Percentiles rank a stretch among this genome's conserved stretches.
These are phyloP conservation scores for Pachypsylla venusta DNA, from an alignment of 1,140 invertebrate species.

Conservation along the genomic window DNA sequence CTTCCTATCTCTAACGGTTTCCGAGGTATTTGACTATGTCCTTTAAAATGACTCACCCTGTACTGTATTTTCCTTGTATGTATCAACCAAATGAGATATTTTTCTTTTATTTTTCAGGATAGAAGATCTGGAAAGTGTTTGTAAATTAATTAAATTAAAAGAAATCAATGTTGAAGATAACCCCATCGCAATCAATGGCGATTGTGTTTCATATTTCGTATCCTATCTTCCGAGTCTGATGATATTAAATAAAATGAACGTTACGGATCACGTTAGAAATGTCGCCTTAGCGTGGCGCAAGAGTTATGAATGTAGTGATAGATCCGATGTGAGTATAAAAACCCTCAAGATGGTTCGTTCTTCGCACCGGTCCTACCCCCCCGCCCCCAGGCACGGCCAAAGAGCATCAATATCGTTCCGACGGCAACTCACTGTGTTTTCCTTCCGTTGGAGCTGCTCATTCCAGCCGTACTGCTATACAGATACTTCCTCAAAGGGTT, in stretches of 20 bases:
- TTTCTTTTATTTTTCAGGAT: conserved; percentile 18
- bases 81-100: neutral
- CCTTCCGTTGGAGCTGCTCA: too few species aligned
- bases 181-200: conserved; percentile 53
- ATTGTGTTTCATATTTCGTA: conserved; percentile 61
- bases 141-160: conserved; percentile 37
- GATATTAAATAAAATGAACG: conserved; percentile 50
- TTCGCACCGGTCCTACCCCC: too few species aligned
- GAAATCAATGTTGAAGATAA: conserved; percentile 79
- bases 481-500: too few species aligned
- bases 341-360: too few species aligned
- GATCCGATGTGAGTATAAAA: conserved; percentile 5
- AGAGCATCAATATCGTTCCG: too few species aligned
- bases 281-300: conserved; percentile 57
- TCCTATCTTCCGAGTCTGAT: conserved; percentile 55
- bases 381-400: too few species aligned
- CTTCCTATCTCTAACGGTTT: too few species aligned
- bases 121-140: conserved; percentile 20
- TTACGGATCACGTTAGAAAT: conserved; percentile 52
- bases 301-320: conserved; percentile 23
- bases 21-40: too few species aligned
- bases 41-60: too few species aligned
- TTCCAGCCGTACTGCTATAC: too few species aligned
- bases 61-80: neutral
- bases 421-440: too few species aligned